These are phyloP conservation scores for Mesopsocus fuscifrons DNA, from an alignment of 2,888 invertebrate species.

Conservation along the genomic window DNA sequence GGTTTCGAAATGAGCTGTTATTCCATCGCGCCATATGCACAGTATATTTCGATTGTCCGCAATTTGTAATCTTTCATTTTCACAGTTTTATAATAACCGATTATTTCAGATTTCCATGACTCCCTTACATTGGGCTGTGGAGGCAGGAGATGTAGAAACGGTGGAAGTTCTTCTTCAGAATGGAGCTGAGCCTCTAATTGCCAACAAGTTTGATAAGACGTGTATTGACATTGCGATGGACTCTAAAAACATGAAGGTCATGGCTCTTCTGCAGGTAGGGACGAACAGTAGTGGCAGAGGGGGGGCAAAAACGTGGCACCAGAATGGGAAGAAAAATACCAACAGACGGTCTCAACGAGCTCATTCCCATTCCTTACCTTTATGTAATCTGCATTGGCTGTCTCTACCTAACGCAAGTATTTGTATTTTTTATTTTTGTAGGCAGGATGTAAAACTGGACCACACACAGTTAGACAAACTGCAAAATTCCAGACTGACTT, in stretches of 20 bases:
- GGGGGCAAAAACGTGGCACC: constrained; percentile 15
- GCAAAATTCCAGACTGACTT: too few relatives aligned
- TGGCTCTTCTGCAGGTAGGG: constrained; percentile 34
- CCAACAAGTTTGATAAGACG: constrained; percentile 56
- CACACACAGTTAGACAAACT: too few relatives aligned
- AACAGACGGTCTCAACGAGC: too few relatives aligned
- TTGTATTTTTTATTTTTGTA: too few relatives aligned
- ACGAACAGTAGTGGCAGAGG: too few relatives aligned
- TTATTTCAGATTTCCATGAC: constrained; percentile 57
- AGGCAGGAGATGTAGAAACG: constrained; percentile 51
- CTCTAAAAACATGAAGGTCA: constrained; percentile 39
- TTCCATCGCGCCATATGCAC: too few relatives aligned
- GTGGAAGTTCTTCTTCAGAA: constrained; percentile 47
- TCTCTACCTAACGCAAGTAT: too few relatives aligned
- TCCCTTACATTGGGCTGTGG: constrained; percentile 86
- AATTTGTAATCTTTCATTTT: constrained; percentile 6
- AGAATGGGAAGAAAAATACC: too few relatives aligned
- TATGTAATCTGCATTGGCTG: too few relatives aligned
- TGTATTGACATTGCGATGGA: constrained; percentile 46
- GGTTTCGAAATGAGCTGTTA: too few relatives aligned
- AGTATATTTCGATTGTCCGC: background rate
- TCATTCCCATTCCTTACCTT: too few relatives aligned
- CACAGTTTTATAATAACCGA: constrained; percentile 2
- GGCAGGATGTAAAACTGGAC: too few relatives aligned
- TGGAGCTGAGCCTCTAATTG: constrained; percentile 47